Evolutionary conservation across 1,140 invertebrate species (phyloP).

Genomic region (Bacillus rossius): DNA sequence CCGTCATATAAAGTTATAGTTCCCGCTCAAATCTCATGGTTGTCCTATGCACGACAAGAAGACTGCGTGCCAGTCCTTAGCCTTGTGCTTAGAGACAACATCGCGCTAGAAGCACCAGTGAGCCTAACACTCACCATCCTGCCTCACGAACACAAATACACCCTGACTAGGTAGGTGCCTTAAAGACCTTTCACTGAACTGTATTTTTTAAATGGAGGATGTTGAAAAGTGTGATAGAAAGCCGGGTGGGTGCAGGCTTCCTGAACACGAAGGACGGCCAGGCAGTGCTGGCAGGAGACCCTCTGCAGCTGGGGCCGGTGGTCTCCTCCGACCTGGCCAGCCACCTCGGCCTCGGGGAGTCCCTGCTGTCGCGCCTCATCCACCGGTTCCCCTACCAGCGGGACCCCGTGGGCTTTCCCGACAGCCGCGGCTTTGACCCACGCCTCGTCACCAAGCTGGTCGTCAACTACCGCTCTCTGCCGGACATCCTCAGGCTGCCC

Average conservation of each 20-base stretch:
- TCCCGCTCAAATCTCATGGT: too few relatives aligned
- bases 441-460: slow-evolving; percentile 63
- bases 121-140: too few relatives aligned
- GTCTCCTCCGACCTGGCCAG: slow-evolving; percentile 58
- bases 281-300: slow-evolving; percentile 86
- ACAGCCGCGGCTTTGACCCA: slow-evolving; percentile 57
- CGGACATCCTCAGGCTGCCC: slow-evolving; percentile 65
- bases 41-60: too few relatives aligned
- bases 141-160: too few relatives aligned
- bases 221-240: too few relatives aligned
- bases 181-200: too few relatives aligned
- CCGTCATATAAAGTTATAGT: too few relatives aligned
- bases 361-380: slow-evolving; percentile 52
- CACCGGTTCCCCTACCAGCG: slow-evolving; percentile 50
- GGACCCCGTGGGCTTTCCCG: slow-evolving; percentile 48
- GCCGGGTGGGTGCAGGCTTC: slow-evolving; percentile 19
- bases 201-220: too few relatives aligned
- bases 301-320: slow-evolving; percentile 83
- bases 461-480: slow-evolving; percentile 74
- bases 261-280: slow-evolving; percentile 50
- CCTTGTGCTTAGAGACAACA: too few relatives aligned
- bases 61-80: too few relatives aligned
- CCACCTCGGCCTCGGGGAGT: slow-evolving; percentile 59
- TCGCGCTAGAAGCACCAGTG: too few relatives aligned
- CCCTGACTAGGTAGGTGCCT: too few relatives aligned